phyloP scores from a whole-genome alignment of 2,888 invertebrate species.

The Noctuana brunneofusca region DNA sequence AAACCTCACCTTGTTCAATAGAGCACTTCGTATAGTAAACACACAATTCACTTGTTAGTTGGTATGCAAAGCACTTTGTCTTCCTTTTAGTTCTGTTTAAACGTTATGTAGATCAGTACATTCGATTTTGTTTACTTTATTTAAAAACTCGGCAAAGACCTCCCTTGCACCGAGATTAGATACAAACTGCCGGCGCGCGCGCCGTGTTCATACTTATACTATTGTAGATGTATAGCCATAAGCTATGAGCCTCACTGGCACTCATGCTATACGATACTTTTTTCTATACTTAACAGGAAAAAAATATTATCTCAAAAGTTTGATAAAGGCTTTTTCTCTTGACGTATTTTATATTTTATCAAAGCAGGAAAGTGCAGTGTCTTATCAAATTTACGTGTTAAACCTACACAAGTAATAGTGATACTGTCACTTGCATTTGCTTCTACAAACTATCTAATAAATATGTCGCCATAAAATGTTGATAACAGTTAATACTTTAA shows the following conservation, averaged over 20 bases:
- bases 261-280: neutral
- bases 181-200: conserved; percentile 32
- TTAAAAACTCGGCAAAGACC: conserved; percentile 21
- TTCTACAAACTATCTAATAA: too few species aligned
- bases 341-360: too few species aligned
- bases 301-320: too few species aligned
- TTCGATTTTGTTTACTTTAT: conserved; percentile 12
- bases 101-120: conserved; percentile 26
- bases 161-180: conserved; percentile 33
- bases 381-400: too few species aligned
- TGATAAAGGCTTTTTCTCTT: too few species aligned
- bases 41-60: conserved; percentile 24
- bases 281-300: too few species aligned
- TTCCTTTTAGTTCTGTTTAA: conserved; percentile 32
- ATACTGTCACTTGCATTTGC: too few species aligned
- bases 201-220: conserved; percentile 26
- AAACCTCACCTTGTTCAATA: conserved; percentile 8
- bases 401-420: too few species aligned
- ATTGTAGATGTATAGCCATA: neutral
- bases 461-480: too few species aligned
- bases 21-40: neutral
- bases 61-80: conserved; percentile 10
- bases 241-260: neutral
- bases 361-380: too few species aligned
- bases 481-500: too few species aligned